Evolutionary conservation across 2,113 vertebrate genomes (phyloP).

Genomic region (Pithys albifrons): DNA sequence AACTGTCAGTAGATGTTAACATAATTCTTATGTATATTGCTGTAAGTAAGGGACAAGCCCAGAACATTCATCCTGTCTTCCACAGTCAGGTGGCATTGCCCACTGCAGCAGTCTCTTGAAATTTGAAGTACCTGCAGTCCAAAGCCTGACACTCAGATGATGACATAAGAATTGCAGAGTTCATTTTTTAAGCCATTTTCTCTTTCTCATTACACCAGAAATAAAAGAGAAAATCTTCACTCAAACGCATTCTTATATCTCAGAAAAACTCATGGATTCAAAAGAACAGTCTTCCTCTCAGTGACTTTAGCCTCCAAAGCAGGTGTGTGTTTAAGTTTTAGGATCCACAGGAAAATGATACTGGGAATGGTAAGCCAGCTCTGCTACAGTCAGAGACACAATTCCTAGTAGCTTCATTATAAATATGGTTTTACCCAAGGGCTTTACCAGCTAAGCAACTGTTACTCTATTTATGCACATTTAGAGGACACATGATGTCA

Average conservation of each 20-base stretch:
- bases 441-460: conserved; percentile 11
- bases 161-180: neutral
- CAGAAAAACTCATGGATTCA: neutral
- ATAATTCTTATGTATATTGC: neutral
- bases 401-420: neutral
- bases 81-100: neutral
- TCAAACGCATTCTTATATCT: neutral
- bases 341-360: neutral
- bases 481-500: neutral
- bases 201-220: neutral
- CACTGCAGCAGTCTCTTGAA: neutral
- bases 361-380: neutral
- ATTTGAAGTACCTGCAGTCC: neutral
- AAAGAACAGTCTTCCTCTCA: neutral
- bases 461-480: neutral
- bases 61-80: neutral
- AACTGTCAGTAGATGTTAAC: neutral
- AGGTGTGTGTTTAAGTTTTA: neutral
- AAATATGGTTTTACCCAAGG: neutral
- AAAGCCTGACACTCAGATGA: neutral
- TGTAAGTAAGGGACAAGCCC: neutral
- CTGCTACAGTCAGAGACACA: neutral
- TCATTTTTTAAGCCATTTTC: neutral
- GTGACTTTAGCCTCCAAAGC: neutral
- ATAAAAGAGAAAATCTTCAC: neutral